These are phyloP conservation scores for Sebastes elongatus DNA, from an alignment of 2,797 vertebrate species.

Conservation along the genomic window DNA sequence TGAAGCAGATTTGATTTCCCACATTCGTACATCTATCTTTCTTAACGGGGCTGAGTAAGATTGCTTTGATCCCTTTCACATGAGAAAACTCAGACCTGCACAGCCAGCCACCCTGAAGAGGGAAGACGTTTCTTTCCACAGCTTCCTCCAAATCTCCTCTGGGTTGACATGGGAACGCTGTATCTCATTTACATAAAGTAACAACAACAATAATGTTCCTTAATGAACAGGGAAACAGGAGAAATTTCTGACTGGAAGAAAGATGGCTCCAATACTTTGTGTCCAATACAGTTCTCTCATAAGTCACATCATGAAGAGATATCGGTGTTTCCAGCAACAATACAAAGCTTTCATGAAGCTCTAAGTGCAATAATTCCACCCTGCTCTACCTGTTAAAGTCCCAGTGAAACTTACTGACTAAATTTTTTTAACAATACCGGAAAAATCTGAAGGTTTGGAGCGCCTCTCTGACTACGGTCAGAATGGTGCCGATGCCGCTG, in stretches of 20 bases:
- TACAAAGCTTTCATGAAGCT: not conserved
- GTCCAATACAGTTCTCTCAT: not conserved
- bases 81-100: slow-evolving; percentile 56
- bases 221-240: slow-evolving; percentile 44
- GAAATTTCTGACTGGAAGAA: slow-evolving; percentile 29
- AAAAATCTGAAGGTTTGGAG: no score
- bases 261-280: not conserved
- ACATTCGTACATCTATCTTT: slow-evolving; percentile 67
- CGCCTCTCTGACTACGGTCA: no score
- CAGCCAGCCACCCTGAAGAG: slow-evolving; percentile 63
- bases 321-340: not conserved
- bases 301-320: not conserved
- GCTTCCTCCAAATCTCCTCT: slow-evolving; percentile 41
- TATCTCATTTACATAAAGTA: slow-evolving; percentile 54
- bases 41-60: slow-evolving; percentile 67
- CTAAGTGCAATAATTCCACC: not conserved
- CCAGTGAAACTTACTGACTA: no score
- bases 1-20: slow-evolving; percentile 70
- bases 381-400: not conserved
- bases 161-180: slow-evolving; percentile 65
- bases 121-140: slow-evolving; percentile 46
- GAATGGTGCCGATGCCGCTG: no score
- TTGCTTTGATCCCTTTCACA: slow-evolving; percentile 72
- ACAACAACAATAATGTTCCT: slow-evolving; percentile 32
- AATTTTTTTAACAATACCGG: no score